These are phyloP conservation scores for Hippocampus guttulatus DNA, from an alignment of 2,113 vertebrate genomes.

Conservation along the genomic window DNA sequence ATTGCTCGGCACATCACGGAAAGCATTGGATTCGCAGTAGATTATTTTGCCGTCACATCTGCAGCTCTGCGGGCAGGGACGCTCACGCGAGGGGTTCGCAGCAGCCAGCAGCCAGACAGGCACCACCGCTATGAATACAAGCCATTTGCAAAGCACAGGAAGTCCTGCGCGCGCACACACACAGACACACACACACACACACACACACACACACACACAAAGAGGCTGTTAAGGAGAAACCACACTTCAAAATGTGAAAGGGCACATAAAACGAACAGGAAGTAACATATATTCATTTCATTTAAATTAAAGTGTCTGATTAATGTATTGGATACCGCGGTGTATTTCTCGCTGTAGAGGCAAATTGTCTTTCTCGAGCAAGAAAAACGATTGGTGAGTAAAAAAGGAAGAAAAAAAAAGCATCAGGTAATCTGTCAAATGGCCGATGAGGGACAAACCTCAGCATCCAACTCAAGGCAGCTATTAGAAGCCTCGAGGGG, in stretches of 20 bases:
- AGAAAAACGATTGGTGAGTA: neutral
- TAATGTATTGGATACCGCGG: neutral
- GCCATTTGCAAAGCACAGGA: conserved; percentile 78
- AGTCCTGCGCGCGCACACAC: conserved; percentile 59
- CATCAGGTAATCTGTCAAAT: conserved; percentile 34
- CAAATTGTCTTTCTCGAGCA: conserved; percentile 27
- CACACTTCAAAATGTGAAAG: neutral
- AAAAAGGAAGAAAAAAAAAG: neutral
- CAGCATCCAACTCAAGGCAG: conserved; percentile 25
- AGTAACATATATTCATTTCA: neutral
- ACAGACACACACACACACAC: conserved; percentile 21
- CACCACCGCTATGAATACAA: conserved; percentile 66
- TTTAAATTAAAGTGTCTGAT: too few species aligned
- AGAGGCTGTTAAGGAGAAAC: neutral
- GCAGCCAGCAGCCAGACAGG: conserved; percentile 76
- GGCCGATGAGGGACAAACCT: conserved; percentile 20
- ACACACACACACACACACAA: neutral
- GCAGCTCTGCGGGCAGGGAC: conserved; percentile 90
- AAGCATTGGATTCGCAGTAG: conserved; percentile 95
- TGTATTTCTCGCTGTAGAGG: neutral
- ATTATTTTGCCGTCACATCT: conserved; percentile 97
- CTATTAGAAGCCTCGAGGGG: conserved; percentile 28
- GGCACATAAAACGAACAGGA: neutral
- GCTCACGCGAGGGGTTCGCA: conserved; percentile 78
- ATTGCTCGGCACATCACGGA: conserved; percentile 89